Evolutionary conservation across 2,113 vertebrate genomes (phyloP).

Genomic region (Macquaria australasica): DNA sequence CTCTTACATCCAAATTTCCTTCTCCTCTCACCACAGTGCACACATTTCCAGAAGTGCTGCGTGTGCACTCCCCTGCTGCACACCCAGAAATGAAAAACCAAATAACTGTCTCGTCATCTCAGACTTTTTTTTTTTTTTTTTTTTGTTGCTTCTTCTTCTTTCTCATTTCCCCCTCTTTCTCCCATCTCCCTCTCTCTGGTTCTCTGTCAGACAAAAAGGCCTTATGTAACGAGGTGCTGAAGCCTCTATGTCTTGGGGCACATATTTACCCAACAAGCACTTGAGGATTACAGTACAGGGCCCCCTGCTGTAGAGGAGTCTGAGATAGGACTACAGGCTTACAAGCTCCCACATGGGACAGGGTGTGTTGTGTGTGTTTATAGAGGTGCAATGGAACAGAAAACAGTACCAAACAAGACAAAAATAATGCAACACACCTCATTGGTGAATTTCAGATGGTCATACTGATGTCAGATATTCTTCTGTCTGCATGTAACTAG

Average conservation of each 20-base stretch:
- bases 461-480: background rate
- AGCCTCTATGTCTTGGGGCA: constrained; percentile 51
- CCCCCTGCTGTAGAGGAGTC: constrained; percentile 22
- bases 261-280: constrained; percentile 56
- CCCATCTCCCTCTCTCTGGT: constrained; percentile 12
- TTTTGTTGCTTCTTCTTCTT: background rate
- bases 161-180: background rate
- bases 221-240: constrained; percentile 60
- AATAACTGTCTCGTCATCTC: constrained; percentile 5
- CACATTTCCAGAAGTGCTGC: constrained; percentile 40
- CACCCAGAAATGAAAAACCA: constrained; percentile 12
- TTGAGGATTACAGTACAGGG: constrained; percentile 40
- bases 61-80: constrained; percentile 20
- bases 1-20: constrained; percentile 21
- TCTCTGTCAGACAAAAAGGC: constrained; percentile 51
- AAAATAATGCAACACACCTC: background rate
- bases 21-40: background rate
- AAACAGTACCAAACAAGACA: background rate
- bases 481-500: background rate
- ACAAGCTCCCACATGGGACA: background rate
- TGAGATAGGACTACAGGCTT: constrained; percentile 15
- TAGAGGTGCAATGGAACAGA: background rate
- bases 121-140: background rate
- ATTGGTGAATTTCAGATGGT: background rate
- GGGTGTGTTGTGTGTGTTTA: background rate